A percentile compares a stretch with the other conserved stretches of the same genome.
These are phyloP conservation scores for Chaenocephalus aceratus DNA, from an alignment of 2,113 vertebrate species.

Conservation along the genomic window DNA sequence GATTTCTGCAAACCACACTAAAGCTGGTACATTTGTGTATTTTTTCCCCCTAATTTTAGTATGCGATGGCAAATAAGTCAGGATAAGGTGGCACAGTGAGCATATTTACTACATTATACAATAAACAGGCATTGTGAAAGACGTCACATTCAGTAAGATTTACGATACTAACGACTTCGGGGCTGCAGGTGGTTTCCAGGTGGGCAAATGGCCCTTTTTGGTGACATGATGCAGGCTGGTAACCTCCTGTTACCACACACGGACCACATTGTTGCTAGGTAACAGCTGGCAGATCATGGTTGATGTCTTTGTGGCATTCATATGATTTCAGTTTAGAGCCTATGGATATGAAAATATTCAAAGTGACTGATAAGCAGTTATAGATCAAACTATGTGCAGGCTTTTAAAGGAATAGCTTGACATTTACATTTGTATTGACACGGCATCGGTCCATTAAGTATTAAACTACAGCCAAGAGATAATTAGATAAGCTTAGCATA, in stretches of 20 bases:
- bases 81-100: no score
- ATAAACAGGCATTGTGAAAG: no score
- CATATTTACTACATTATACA: no score
- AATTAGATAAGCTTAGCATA: not conserved
- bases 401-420: not conserved
- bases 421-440: not conserved
- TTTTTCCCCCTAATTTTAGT: no score
- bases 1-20: no score
- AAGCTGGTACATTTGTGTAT: no score
- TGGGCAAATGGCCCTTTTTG: conserved; percentile 5
- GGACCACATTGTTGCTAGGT: not conserved
- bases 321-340: not conserved
- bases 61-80: no score
- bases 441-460: not conserved
- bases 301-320: not conserved
- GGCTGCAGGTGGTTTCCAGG: conserved; percentile 32
- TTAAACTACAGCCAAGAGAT: not conserved
- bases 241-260: conserved; percentile 8
- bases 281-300: conserved; percentile 1
- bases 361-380: not conserved
- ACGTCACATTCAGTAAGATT: no score
- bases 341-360: not conserved
- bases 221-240: not conserved
- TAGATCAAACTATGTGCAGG: not conserved
- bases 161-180: no score